Conservation (phyloP, 2,797 vertebrate species). For the Agapornis canus region DNA sequence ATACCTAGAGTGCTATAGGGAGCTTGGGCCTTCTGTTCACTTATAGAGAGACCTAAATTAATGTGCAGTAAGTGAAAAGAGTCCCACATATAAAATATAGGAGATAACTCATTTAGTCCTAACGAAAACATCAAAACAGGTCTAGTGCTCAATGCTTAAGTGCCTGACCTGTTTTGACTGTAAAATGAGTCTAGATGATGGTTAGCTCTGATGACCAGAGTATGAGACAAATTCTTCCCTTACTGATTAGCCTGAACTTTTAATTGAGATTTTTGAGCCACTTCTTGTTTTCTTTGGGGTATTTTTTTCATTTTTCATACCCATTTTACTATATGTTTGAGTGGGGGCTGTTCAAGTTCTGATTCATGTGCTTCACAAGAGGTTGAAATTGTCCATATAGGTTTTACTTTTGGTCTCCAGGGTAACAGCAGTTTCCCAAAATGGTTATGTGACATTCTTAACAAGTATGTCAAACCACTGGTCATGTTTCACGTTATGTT, state of each 20-base stretch:
- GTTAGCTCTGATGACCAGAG: not conserved
- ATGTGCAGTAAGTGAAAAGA: not conserved
- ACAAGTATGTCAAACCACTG: conserved; percentile 43
- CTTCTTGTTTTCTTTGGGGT: not conserved
- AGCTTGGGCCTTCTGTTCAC: not conserved
- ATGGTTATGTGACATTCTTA: conserved; percentile 48
- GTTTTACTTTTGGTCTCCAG: conserved; percentile 55
- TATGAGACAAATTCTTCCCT: not conserved
- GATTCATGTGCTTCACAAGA: not conserved
- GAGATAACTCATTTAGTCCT: not conserved
- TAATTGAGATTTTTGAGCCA: not conserved
- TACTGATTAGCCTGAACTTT: not conserved
- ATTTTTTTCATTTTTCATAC: not conserved
- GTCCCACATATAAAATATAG: not conserved
- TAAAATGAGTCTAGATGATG: not conserved
- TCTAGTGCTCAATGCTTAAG: not conserved
- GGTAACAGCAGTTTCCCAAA: conserved; percentile 61
- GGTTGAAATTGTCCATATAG: conserved; percentile 5
- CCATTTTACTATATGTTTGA: not conserved
- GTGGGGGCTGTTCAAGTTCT: not conserved
- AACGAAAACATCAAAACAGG: not conserved
- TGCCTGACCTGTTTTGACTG: not conserved
- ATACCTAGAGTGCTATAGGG: not conserved
- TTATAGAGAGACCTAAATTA: not conserved
- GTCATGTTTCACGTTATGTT: conserved; percentile 39